phyloP scores from a whole-genome alignment of 2,113 vertebrate species.

The Malaclemys terrapin region DNA sequence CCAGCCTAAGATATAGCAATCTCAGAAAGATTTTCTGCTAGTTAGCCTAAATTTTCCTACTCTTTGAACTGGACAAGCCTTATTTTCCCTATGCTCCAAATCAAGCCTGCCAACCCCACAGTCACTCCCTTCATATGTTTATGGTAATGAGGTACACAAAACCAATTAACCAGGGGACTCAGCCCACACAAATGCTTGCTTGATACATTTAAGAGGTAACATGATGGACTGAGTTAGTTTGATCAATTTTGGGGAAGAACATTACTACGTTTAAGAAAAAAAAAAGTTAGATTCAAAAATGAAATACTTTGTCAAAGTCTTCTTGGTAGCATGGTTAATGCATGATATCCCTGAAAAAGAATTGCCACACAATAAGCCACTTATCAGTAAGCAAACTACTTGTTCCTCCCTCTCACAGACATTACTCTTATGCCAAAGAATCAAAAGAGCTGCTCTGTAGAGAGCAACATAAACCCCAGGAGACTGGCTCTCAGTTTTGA shows the following conservation, averaged over 20 bases:
- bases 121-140: not conserved
- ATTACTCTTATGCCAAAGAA: rapidly evolving
- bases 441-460: not conserved
- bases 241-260: constrained; percentile 52
- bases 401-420: not conserved
- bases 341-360: constrained; percentile 22
- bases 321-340: constrained; percentile 18
- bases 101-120: not conserved
- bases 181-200: constrained; percentile 42
- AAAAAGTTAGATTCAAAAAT: constrained; percentile 27
- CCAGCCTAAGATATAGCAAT: not conserved
- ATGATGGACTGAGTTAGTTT: constrained; percentile 43
- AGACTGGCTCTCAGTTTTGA: not conserved
- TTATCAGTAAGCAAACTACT: not conserved
- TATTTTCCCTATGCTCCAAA: not conserved
- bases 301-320: not conserved
- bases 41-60: not conserved
- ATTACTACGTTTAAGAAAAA: constrained; percentile 14
- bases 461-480: not conserved
- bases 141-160: not conserved
- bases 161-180: constrained; percentile 12
- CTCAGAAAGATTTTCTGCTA: not conserved
- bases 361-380: not conserved
- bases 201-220: constrained; percentile 16
- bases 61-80: not conserved